phyloP scores from a whole-genome alignment of 2,113 vertebrate genomes.

The Ptilorrhoa leucosticta region DNA sequence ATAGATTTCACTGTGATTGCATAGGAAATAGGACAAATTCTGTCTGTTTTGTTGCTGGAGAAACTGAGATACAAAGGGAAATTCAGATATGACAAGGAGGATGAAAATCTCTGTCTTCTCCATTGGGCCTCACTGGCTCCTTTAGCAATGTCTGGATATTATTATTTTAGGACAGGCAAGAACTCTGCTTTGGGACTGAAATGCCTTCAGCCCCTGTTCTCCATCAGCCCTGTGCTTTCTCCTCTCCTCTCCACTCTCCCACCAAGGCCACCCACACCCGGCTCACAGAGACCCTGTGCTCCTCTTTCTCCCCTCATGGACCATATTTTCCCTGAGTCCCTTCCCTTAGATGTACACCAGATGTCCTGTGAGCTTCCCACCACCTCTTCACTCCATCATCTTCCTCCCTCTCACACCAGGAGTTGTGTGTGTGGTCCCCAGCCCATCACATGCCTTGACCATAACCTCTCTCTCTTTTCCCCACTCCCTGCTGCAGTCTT shows the following conservation, averaged over 20 bases:
- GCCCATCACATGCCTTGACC: not conserved
- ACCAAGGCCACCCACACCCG: not conserved
- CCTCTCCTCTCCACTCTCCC: not conserved
- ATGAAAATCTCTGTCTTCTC: not conserved
- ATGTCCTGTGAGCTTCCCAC: not conserved
- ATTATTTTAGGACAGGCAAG: not conserved
- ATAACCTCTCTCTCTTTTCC: not conserved
- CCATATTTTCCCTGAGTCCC: not conserved
- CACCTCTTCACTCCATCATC: not conserved
- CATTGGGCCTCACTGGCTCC: not conserved
- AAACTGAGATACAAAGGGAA: not conserved
- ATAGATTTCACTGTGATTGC: not conserved
- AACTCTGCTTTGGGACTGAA: not conserved
- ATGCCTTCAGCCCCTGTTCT: not conserved
- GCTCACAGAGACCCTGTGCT: not conserved
- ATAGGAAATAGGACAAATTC: not conserved
- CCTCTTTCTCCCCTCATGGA: not conserved
- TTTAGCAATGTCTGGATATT: not conserved
- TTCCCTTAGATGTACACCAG: not conserved
- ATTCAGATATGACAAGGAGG: not conserved
- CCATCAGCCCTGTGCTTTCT: not conserved
- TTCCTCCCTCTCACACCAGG: not conserved
- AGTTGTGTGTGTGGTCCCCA: not conserved
- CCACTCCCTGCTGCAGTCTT: not conserved
- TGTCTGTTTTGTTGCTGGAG: not conserved